Base-by-base conservation (phyloP, 2,113 vertebrate species). In the Chloroceryle aenea region DNA sequence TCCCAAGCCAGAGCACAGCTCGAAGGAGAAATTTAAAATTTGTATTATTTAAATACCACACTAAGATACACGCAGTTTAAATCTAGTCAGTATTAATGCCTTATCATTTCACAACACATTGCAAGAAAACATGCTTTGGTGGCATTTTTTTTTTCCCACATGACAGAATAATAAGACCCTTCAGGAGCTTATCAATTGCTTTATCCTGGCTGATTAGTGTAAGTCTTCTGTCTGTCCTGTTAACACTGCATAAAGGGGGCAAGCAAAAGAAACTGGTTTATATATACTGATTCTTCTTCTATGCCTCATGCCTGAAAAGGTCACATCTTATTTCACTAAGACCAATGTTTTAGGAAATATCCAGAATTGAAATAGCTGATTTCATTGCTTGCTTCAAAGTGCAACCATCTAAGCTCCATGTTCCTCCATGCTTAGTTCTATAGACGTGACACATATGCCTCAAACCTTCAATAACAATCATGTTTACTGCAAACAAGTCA, bases 401-500 rank as follows among this genome's bases (percentile, higher is more conserved):
- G 20, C 16, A 59, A 14, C 22, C 38, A 84, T 20, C 45, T 71
- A 56, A 59, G 17, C 36, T 78, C 32, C 18, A 2, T 30, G 59
- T 61, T 77, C 34, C 38, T 78, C 38, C 14, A 32, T 61, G 55
- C 61, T 90, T 81, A 43, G 32, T 58, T 90, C 67, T 42, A 17
- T 1, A 69, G 68, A 80, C 0, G 0, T 52, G 86, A 73, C 8
- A 11, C 92, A 92, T 71, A 90, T 66, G 79, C 79, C 92, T 59
- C 86, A 84, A 68, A 84, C 43, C 55, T 87, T 45, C 55, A 50
- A 10, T 47, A 86, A 74, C 80, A 89, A 90, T 92, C 14, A 5
- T 52, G 52, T 90, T 95, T 93, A 84, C 82, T 78, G 73, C 72
- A 90, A 96, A 73, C 83, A 89, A 93, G 89, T 81, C 73, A 89